Base-by-base conservation (phyloP, 2,888 invertebrate species). In the Branchipolynoe longqiensis region DNA sequence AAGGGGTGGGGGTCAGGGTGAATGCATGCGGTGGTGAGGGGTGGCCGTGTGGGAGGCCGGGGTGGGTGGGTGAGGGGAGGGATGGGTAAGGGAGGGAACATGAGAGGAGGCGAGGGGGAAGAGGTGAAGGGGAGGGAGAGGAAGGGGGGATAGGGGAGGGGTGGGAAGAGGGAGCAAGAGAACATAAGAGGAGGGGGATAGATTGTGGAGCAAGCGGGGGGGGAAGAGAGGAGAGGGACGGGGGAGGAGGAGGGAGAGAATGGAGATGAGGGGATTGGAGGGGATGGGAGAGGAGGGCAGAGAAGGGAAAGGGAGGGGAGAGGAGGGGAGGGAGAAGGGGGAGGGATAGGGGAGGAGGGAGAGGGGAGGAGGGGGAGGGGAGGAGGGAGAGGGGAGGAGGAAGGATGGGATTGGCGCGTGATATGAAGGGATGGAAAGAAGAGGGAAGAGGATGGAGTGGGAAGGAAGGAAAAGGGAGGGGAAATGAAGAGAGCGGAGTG, bases 231-330 rank as follows among this genome's bases (percentile, higher is more conserved):
- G 8, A 12, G 8, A 12, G 48, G 48, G 8, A 48, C 8, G 48
- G 28, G n/a, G 28, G 62, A 62, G 62, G 62, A 28, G n/a, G 62
- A 62, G n/a, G 62, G 62, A 62, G 62, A n/a, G 62, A n/a, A 25
- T 25, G 62, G 28, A 25, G 28, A 6, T 8, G n/a, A 28, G 62
- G 28, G 62, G 6, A n/a, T n/a, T n/a, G n/a, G 12, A 62, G n/a
- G 28, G 62, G 62, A 6, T 25, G n/a, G 28, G n/a, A n/a, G 62
- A 12, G 12, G n/a, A 28, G 62, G 62, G 6, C 25, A 62, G 62
- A 62, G n/a, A n/a, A 25, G n/a, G 62, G 6, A 28, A 62, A 6
- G 28, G 62, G 28, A 28, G n/a, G 62, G n/a, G 62, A 62, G 12
- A 28, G 62, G 28, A 6, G 6, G 6, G 28, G 62, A 12, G n/a